Base-by-base conservation (phyloP, 2,113 vertebrate species). In the Pantherophis guttatus region DNA sequence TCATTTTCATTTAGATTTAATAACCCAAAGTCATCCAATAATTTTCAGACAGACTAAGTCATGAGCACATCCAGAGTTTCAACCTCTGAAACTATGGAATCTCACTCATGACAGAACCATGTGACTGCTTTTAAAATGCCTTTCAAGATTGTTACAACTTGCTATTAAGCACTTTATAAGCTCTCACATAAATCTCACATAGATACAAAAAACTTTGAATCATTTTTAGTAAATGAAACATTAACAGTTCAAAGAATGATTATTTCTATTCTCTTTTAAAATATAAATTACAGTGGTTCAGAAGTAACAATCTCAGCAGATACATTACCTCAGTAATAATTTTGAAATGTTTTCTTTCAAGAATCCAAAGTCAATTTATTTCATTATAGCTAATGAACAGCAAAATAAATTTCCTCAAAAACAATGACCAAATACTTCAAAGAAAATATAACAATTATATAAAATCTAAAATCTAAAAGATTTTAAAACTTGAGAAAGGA, bases 221-320 rank as follows among this genome's bases (percentile, higher is more conserved):
- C 92, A 92, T 92, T 59, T 7, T 88, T 70, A 13, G 70, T 92
- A 44, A 54, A 92, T 70, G 50, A 92, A n/a, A 24, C 13, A 39
- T 75, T 55, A 88, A 50, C 59, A 88, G 54, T 54, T 54, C 53
- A 91, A 3, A 91, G 23, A 15, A 86, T 59, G 23, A 5, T 91
- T 54, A 62, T 52, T 88, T n/a, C 26, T 26, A n/a, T 26, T 85
- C 44, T 92, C 52, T 65, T 39, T 21, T 92, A 57, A 62, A 92
- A 92, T 11, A 57, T 81, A 17, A 24, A 21, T 44, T 33, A 89
- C 24, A 81, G 7, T 17, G 44, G 15, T 92, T 89, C 92, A 88
- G 55, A 92, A 24, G 3, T 55, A 54, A 92, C 2, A 48, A 48
- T 75, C 54, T 48, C 8, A 81, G 26, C 15, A 53, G 24, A 23